A percentile compares a stretch with the other conserved stretches of the same genome.
These are phyloP conservation scores for Datnioides undecimradiatus DNA, from an alignment of 2,113 vertebrate species.

Conservation along the genomic window DNA sequence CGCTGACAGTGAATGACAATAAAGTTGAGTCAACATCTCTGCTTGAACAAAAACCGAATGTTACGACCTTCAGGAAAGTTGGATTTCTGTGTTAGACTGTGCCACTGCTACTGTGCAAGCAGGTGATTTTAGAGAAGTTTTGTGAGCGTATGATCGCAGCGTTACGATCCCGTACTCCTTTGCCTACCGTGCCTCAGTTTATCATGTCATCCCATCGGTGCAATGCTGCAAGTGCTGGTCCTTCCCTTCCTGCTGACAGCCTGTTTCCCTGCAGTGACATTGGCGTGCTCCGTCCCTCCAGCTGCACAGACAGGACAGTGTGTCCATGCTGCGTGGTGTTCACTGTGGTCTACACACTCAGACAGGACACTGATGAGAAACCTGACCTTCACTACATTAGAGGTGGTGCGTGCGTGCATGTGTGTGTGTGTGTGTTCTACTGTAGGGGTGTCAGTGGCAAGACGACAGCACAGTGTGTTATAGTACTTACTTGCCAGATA, in stretches of 20 bases:
- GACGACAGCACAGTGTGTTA: slow-evolving; percentile 38
- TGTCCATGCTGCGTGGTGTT: slow-evolving; percentile 44
- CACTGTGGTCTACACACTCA: slow-evolving; percentile 51
- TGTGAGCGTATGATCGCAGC: not conserved
- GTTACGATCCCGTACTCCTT: not conserved
- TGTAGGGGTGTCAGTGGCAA: not conserved
- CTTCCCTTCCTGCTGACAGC: slow-evolving; percentile 33
- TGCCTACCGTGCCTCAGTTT: not conserved
- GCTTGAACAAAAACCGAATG: not conserved
- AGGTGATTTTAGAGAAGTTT: not conserved
- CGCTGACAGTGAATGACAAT: no score
- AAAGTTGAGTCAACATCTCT: not conserved
- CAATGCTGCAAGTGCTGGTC: slow-evolving; percentile 13
- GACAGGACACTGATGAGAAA: slow-evolving; percentile 61
- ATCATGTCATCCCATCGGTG: not conserved
- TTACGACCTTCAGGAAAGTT: no score
- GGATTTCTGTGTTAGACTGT: not conserved
- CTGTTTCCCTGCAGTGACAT: slow-evolving; percentile 43
- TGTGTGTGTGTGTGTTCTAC: slow-evolving; percentile 25
- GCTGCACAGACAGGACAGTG: slow-evolving; percentile 42
- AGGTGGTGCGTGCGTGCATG: slow-evolving; percentile 31
- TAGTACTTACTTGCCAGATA: slow-evolving; percentile 47
- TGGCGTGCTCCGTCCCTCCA: slow-evolving; percentile 35
- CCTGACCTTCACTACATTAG: slow-evolving; percentile 55
- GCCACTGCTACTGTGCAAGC: no score